phyloP scores from a whole-genome alignment of 1,140 invertebrate genomes.

The Papilio helenus region DNA sequence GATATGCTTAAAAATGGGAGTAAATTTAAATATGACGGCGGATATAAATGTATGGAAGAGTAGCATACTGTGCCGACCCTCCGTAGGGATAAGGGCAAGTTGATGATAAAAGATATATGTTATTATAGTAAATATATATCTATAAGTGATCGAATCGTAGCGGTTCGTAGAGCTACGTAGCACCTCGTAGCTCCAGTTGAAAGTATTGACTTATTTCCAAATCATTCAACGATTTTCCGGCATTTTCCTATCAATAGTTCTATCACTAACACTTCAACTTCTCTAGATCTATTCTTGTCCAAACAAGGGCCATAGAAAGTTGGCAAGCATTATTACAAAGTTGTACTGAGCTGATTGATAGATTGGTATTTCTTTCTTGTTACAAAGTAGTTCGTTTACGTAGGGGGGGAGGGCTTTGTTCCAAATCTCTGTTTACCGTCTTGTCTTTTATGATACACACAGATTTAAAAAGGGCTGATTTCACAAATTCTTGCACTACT shows the following conservation, averaged over 20 bases:
- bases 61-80: too few relatives aligned
- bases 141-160: background rate
- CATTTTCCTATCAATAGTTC: slow-evolving; percentile 8
- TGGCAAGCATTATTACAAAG: slow-evolving; percentile 45
- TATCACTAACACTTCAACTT: slow-evolving; percentile 14
- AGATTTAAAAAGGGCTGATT: too few relatives aligned
- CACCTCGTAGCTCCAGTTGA: background rate
- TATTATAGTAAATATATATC: too few relatives aligned
- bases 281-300: slow-evolving; percentile 31
- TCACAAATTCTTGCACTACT: too few relatives aligned
- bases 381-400: slow-evolving; percentile 47
- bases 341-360: slow-evolving; percentile 49
- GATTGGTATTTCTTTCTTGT: slow-evolving; percentile 49
- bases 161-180: background rate
- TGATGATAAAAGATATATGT: too few relatives aligned
- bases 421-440: slow-evolving; percentile 43
- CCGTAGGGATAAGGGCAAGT: too few relatives aligned
- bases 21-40: too few relatives aligned
- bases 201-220: background rate
- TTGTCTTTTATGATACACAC: slow-evolving; percentile 33
- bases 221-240: slow-evolving; percentile 12
- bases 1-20: too few relatives aligned
- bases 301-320: slow-evolving; percentile 32
- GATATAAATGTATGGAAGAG: too few relatives aligned
- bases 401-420: slow-evolving; percentile 35